These are phyloP conservation scores for Holothuria scabra DNA, from an alignment of 53 echinoderm and acorn worm species.

Conservation along the genomic window DNA sequence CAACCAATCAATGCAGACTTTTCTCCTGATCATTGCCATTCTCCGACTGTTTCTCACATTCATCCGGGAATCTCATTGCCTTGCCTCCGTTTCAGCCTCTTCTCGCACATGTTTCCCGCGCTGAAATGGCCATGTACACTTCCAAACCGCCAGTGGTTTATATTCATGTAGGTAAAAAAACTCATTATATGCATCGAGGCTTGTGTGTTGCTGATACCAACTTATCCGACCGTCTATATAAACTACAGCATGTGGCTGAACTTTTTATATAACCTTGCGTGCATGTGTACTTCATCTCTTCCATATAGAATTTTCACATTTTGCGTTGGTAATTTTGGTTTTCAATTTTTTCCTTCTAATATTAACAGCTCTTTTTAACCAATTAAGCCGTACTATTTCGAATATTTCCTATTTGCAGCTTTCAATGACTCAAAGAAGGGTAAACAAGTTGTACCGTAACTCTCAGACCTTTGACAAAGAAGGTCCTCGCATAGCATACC, in stretches of 20 bases:
- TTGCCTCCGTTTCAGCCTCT: constrained; percentile 83
- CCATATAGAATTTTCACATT: not conserved
- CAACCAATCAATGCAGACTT: constrained; percentile 27
- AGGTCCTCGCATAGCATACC: no score
- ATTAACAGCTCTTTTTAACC: no score
- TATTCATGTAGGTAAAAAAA: constrained; percentile 96
- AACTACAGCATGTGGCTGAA: constrained; percentile 36
- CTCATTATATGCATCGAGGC: constrained; percentile 36
- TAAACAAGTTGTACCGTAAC: not conserved
- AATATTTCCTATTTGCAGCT: constrained; percentile 8
- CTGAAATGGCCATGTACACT: constrained; percentile 99
- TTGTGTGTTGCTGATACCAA: constrained; percentile 21
- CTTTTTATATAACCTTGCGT: constrained; percentile 29
- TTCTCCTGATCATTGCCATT: constrained; percentile 5
- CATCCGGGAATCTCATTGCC: constrained; percentile 44
- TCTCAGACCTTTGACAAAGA: no score
- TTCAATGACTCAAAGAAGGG: constrained; percentile 26
- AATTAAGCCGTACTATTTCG: no score
- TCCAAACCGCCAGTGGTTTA: constrained; percentile 97
- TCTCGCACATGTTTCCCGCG: constrained; percentile 97
- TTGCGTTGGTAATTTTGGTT: constrained; percentile 3
- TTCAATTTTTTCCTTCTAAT: no score
- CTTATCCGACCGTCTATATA: constrained; percentile 15
- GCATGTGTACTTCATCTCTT: constrained; percentile 18
- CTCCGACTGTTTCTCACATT: constrained; percentile 42